phyloP scores from a whole-genome alignment of 2,113 vertebrate species.

The Fregata magnificens region DNA sequence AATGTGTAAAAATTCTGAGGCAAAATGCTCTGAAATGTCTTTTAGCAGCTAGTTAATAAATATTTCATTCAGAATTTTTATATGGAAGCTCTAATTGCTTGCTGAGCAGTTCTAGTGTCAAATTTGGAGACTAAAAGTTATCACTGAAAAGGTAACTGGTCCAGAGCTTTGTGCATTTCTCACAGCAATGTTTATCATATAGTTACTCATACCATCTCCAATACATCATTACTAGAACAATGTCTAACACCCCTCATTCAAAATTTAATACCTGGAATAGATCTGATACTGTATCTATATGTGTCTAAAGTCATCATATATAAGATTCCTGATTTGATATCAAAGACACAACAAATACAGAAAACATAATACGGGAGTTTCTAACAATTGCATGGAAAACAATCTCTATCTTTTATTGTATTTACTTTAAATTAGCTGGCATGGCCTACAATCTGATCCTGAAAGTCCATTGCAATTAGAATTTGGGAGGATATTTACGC shows the following conservation, averaged over 20 bases:
- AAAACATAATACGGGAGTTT: background rate
- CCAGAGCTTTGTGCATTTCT: background rate
- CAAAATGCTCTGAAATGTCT: background rate
- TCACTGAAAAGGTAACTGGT: background rate
- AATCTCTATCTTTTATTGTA: background rate
- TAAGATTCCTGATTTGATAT: background rate
- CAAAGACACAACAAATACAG: background rate
- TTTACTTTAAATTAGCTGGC: background rate
- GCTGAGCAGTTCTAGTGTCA: background rate
- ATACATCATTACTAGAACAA: background rate
- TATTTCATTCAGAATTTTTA: background rate
- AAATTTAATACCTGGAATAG: background rate
- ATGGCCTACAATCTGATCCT: background rate
- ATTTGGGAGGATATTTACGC: background rate
- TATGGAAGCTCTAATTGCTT: background rate
- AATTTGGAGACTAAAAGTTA: background rate
- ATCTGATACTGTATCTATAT: background rate
- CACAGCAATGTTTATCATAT: background rate
- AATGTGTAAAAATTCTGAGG: background rate
- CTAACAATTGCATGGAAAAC: background rate
- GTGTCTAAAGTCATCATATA: background rate
- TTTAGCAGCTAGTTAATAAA: background rate
- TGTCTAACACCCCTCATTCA: background rate
- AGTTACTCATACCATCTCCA: background rate
- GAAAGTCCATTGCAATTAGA: background rate